phyloP scores from a whole-genome alignment of 2,113 vertebrate genomes.

The Odocoileus virginianus region DNA sequence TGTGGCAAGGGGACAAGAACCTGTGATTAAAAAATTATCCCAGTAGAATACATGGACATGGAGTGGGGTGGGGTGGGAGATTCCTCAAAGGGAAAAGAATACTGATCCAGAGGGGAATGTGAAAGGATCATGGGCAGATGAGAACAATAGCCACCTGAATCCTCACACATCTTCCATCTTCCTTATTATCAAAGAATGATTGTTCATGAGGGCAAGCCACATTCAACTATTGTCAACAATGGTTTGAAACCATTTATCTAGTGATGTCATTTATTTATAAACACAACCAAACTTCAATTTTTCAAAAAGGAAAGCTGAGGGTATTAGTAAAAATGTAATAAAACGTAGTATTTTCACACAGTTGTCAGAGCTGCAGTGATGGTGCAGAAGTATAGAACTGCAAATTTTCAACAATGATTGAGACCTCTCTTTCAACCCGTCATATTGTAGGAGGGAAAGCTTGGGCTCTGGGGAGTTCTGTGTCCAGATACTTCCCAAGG shows the following conservation, averaged over 20 bases:
- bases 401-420: background rate
- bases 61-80: background rate
- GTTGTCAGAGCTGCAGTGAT: background rate
- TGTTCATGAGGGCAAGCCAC: background rate
- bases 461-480: background rate
- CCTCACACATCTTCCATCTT: background rate
- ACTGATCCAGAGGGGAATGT: background rate
- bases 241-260: slow-evolving; percentile 1
- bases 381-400: background rate
- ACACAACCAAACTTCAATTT: background rate
- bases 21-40: background rate
- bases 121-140: background rate
- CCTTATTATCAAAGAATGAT: background rate
- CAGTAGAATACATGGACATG: background rate
- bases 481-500: background rate
- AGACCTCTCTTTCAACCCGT: background rate
- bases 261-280: background rate
- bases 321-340: background rate
- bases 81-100: background rate
- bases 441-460: background rate
- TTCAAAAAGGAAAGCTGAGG: slow-evolving; percentile 2
- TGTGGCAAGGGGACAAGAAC: background rate
- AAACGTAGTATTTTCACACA: background rate
- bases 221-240: background rate
- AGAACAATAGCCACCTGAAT: background rate